These are phyloP conservation scores for Diploscapter pachys DNA, from an alignment of 1,140 invertebrate genomes.

Conservation along the genomic window DNA sequence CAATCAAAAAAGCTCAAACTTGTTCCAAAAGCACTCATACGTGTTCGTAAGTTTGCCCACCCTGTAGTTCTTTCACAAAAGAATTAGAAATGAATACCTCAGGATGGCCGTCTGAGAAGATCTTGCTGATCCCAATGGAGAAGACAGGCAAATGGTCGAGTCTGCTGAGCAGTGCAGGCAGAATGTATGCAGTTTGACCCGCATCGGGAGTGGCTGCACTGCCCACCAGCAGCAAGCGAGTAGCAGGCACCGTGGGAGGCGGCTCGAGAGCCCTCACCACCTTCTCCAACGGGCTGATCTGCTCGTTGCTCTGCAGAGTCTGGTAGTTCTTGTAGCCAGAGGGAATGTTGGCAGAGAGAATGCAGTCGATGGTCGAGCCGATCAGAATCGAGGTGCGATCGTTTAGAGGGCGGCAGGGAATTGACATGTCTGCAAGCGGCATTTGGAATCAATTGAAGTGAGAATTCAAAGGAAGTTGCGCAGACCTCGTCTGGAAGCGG, in stretches of 20 bases:
- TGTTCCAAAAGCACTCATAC: too few relatives aligned
- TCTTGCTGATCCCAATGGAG: conserved; percentile 38
- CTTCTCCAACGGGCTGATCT: conserved; percentile 27
- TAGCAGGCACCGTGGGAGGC: conserved; percentile 42
- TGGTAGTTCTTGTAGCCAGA: conserved; percentile 62
- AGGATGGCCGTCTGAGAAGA: conserved; percentile 45
- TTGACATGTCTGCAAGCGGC: conserved; percentile 64
- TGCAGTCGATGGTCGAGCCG: neutral
- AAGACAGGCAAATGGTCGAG: conserved; percentile 76
- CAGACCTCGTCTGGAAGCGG: conserved; percentile 69
- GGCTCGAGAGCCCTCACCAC: conserved; percentile 48
- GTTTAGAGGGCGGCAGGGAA: conserved; percentile 58
- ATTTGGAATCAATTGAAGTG: neutral
- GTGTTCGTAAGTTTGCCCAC: too few relatives aligned
- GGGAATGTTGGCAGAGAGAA: conserved; percentile 61
- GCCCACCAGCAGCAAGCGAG: conserved; percentile 26
- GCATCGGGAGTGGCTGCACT: conserved; percentile 64
- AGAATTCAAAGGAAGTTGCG: conserved; percentile 63
- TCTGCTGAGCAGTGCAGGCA: conserved; percentile 74
- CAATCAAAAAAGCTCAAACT: too few relatives aligned
- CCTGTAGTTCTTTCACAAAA: too few relatives aligned
- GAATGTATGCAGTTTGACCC: conserved; percentile 71
- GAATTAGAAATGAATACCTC: conserved; percentile 33
- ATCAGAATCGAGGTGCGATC: conserved; percentile 27
- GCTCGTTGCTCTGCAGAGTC: conserved; percentile 20